These are phyloP conservation scores for Taenaris catops DNA, from an alignment of 2,888 invertebrate species.

Conservation along the genomic window DNA sequence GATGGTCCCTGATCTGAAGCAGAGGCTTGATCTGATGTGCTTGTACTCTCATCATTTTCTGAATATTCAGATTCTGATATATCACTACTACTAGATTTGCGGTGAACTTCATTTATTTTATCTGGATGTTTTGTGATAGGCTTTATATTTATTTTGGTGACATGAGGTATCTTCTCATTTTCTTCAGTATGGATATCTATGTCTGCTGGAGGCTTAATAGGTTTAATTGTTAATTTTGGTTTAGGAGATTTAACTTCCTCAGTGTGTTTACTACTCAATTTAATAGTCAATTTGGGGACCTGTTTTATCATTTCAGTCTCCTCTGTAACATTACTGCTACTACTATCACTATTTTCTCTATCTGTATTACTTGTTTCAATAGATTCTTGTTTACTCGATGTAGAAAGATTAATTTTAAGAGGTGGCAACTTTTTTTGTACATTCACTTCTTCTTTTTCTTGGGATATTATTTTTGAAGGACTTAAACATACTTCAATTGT, in stretches of 20 bases:
- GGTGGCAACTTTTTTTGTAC: constrained; percentile 18
- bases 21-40: constrained; percentile 64
- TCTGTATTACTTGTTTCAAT: constrained; percentile 24
- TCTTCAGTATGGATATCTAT: constrained; percentile 28
- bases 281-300: constrained; percentile 74
- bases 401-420: constrained; percentile 43
- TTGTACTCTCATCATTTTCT: constrained; percentile 75
- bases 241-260: constrained; percentile 60
- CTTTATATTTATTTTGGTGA: constrained; percentile 72
- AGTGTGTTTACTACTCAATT: constrained; percentile 52
- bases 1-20: constrained; percentile 57
- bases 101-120: constrained; percentile 63
- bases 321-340: constrained; percentile 19
- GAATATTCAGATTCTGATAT: constrained; percentile 75
- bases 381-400: constrained; percentile 26
- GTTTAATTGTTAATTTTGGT: constrained; percentile 65
- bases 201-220: constrained; percentile 42
- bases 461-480: not conserved
- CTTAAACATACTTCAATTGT: constrained; percentile 2
- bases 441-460: constrained; percentile 6
- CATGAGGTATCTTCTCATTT: constrained; percentile 44
- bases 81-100: constrained; percentile 74
- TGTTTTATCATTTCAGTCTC: constrained; percentile 48
- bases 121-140: constrained; percentile 68
- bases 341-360: constrained; percentile 29